Evolutionary conservation across 2,888 invertebrate species (phyloP), one percentile per base, ranked within the genome.

Genomic region (Zygogramma bicolorata): DNA sequence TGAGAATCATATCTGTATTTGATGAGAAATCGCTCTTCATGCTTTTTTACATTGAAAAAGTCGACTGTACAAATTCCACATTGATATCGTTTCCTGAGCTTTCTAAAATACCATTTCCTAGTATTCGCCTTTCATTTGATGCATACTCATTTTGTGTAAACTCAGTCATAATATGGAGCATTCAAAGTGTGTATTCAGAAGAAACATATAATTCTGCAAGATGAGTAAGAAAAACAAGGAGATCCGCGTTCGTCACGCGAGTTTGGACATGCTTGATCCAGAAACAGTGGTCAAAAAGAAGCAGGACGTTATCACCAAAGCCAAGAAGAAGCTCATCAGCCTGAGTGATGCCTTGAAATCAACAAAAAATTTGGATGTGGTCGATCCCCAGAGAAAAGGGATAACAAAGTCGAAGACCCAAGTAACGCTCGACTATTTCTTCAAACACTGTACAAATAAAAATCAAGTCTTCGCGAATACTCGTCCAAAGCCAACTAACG

Each of bases 221-320:
- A 82, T 80, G 81, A 81, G 75, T 73, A 82, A 77, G 65, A 81
- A 83, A 59, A 40, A 71, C 40, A 82, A 81, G 68, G 85, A 84
- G 80, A 88, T 89, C 86, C 89, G 89, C 71, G 87, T 86, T 58
- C 85, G 87, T 74, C 88, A 88, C 79, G 87, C 89, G 57, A 84
- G 84, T 68, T 74, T 85, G 59, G 85, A 85, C 59, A 89, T 89
- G 84, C 87, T 81, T 25, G 85, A 86, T 65, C 76, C 79, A 22
- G 84, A 82, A 69, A 86, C 76, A 83, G 86, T 77, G 82, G 86
- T 77, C 85, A 88, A 84, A 86, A 90, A 80, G 86, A 79, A 80
- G 67, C 89, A 89, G 79, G 89, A 86, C 71, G 82, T 87, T 77
- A 78, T 86, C 15, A 81, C 84, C 31, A 86, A 84, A 77, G 87